Evolutionary conservation across 2,888 invertebrate genomes (phyloP).

Genomic region (Tenthredo amoena): DNA sequence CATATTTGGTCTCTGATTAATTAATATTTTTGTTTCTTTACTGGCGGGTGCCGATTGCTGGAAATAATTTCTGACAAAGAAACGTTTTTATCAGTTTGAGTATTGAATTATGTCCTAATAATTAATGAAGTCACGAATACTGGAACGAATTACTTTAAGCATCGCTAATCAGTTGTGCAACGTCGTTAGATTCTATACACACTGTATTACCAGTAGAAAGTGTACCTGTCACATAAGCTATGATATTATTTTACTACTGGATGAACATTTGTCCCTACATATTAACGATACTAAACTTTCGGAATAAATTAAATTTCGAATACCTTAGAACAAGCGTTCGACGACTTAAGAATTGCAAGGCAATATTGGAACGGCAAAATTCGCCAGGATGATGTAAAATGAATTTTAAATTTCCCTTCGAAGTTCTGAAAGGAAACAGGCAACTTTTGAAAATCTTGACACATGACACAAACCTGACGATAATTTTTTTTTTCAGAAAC

Average conservation of each 20-base stretch:
- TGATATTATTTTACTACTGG: background rate
- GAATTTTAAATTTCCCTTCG: background rate
- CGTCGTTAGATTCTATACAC: background rate
- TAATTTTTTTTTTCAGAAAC: conserved; percentile 7
- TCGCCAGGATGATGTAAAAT: background rate
- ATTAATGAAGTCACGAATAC: conserved; percentile 41
- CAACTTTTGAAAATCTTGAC: background rate
- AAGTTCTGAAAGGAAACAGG: background rate
- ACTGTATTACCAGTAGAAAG: conserved; percentile 40
- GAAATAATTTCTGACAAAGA: background rate
- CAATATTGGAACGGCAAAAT: background rate
- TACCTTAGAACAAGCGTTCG: background rate
- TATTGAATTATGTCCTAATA: background rate
- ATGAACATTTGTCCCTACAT: background rate
- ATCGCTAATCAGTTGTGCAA: conserved; percentile 46
- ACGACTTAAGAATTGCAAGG: background rate
- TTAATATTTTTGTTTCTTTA: background rate
- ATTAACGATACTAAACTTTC: background rate
- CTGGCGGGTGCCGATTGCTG: background rate
- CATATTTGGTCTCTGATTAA: background rate
- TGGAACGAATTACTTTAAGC: conserved; percentile 33
- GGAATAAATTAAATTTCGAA: background rate
- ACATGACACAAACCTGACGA: background rate
- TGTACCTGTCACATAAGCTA: background rate
- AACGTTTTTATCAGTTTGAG: background rate